These are phyloP conservation scores for Gallinago nigripennis DNA, from an alignment of 2,797 vertebrate species.

Conservation along the genomic window DNA sequence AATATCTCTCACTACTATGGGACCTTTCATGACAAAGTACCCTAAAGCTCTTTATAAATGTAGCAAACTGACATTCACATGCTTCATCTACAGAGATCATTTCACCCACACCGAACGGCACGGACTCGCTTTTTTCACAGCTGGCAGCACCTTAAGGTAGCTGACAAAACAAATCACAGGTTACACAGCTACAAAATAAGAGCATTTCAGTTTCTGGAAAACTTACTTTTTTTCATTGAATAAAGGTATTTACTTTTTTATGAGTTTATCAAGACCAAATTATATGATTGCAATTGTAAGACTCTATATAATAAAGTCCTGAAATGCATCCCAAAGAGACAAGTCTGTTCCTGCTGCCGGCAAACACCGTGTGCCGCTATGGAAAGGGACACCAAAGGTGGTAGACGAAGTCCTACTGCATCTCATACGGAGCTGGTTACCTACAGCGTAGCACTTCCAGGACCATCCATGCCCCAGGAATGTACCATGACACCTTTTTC, in stretches of 20 bases:
- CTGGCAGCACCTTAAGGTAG: slow-evolving; percentile 43
- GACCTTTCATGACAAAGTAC: slow-evolving; percentile 56
- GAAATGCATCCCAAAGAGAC: background rate
- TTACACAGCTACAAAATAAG: slow-evolving; percentile 25
- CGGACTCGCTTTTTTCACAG: slow-evolving; percentile 54
- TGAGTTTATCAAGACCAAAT: background rate
- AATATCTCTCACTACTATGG: slow-evolving; percentile 54
- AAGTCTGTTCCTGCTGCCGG: background rate
- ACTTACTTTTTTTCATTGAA: background rate
- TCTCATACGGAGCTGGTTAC: background rate
- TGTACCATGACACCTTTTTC: too few relatives aligned
- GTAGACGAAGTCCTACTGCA: background rate
- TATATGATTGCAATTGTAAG: background rate
- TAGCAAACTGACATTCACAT: slow-evolving; percentile 59
- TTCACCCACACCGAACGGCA: slow-evolving; percentile 17
- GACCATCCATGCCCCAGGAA: background rate
- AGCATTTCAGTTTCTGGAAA: background rate
- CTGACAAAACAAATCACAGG: slow-evolving; percentile 61
- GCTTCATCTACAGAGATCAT: slow-evolving; percentile 59
- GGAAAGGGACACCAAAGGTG: background rate
- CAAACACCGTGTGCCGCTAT: background rate
- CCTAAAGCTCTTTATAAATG: slow-evolving; percentile 57
- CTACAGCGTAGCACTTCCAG: background rate
- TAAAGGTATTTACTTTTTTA: background rate
- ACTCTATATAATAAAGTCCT: background rate